Percentiles rank a stretch among this genome's conserved stretches.
Evolutionary conservation across 1,140 invertebrate genomes (phyloP).

Genomic region (Microplitis demolitor): DNA sequence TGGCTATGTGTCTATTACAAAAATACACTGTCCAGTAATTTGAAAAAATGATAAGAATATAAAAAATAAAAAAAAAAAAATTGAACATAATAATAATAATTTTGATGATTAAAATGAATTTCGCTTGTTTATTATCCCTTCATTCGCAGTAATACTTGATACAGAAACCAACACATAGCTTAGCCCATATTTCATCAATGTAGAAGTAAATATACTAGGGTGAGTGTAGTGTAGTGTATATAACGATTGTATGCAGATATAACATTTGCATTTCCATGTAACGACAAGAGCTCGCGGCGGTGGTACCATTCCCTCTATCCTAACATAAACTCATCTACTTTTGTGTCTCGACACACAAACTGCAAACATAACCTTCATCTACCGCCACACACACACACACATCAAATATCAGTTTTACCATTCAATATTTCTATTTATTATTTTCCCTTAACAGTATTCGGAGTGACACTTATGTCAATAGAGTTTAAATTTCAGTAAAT

Average conservation of each 20-base stretch:
- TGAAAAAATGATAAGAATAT: too few relatives aligned
- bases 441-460: too few relatives aligned
- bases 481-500: too few relatives aligned
- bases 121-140: not conserved
- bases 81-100: too few relatives aligned
- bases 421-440: too few relatives aligned
- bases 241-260: slow-evolving; percentile 24
- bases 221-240: slow-evolving; percentile 1
- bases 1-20: too few relatives aligned
- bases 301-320: not conserved
- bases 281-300: slow-evolving; percentile 12
- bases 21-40: not conserved
- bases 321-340: not conserved
- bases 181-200: not conserved
- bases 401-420: too few relatives aligned
- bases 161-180: too few relatives aligned
- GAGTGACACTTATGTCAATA: too few relatives aligned
- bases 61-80: too few relatives aligned
- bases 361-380: not conserved
- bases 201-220: not conserved
- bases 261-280: slow-evolving; percentile 23
- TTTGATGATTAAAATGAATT: too few relatives aligned
- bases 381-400: not conserved
- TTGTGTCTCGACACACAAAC: not conserved
- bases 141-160: too few relatives aligned